Conservation (phyloP, 2,113 vertebrate genomes). For the Leptosomus discolor region DNA sequence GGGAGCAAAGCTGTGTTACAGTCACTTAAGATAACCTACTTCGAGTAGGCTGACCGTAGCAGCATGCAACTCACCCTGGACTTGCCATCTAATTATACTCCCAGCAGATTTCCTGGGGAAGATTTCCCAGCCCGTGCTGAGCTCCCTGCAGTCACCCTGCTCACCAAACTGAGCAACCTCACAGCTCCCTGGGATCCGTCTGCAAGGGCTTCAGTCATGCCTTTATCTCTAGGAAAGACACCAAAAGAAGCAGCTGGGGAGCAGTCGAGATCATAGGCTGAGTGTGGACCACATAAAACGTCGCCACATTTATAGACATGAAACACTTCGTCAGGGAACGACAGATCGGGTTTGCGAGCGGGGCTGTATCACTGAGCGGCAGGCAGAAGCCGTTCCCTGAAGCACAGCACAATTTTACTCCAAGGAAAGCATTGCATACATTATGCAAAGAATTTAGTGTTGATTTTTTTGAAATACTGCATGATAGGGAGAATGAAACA, state of each 20-base stretch:
- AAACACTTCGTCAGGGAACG: not conserved
- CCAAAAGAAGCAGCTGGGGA: not conserved
- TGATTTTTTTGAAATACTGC: not conserved
- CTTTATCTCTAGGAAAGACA: not conserved
- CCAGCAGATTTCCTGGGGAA: not conserved
- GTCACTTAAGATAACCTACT: not conserved
- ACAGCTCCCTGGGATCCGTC: not conserved
- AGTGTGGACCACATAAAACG: not conserved
- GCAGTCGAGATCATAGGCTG: not conserved
- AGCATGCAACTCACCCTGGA: not conserved
- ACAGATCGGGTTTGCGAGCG: rapidly evolving
- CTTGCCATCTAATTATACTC: not conserved
- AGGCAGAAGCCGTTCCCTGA: not conserved
- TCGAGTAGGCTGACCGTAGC: not conserved
- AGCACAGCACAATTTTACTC: not conserved
- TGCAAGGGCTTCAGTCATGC: not conserved
- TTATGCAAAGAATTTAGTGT: constrained; percentile 30
- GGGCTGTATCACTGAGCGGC: not conserved
- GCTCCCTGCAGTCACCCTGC: not conserved
- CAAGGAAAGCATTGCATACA: not conserved
- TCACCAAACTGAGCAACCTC: not conserved
- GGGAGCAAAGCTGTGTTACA: not conserved
- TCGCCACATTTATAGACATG: not conserved
- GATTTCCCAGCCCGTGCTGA: not conserved
- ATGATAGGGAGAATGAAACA: not conserved